Percentiles rank a stretch among this genome's conserved stretches.
These are phyloP conservation scores for Bombus picipes DNA, from an alignment of 1,140 invertebrate species.

Conservation along the genomic window DNA sequence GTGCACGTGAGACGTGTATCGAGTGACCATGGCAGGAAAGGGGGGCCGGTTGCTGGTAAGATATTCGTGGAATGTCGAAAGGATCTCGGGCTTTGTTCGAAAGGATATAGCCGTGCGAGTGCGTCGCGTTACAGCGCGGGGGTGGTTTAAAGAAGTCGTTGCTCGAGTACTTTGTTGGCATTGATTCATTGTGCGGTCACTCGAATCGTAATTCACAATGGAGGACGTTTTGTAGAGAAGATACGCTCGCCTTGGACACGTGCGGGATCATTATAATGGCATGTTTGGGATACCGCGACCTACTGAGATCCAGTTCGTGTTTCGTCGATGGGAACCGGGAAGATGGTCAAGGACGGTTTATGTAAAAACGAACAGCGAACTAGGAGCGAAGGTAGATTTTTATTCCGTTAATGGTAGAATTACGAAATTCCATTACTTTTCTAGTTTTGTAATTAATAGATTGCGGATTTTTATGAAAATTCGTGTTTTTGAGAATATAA, in stretches of 20 bases:
- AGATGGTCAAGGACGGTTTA: constrained; percentile 17
- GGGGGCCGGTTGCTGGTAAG: constrained; percentile 6
- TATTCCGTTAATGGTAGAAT: too few species aligned
- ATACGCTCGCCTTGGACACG: background rate
- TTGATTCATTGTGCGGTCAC: background rate
- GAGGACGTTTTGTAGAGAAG: background rate
- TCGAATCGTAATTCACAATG: background rate
- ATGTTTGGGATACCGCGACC: background rate
- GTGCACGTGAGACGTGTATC: constrained; percentile 39
- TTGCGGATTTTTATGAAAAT: too few species aligned
- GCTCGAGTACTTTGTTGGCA: background rate
- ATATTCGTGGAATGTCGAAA: constrained; percentile 56
- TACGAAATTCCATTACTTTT: background rate
- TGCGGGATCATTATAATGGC: constrained; percentile 39
- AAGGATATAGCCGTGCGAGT: constrained; percentile 30
- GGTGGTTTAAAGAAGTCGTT: constrained; percentile 22
- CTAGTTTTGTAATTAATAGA: too few species aligned
- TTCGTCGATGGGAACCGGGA: background rate
- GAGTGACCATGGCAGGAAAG: constrained; percentile 32
- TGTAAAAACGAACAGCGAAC: background rate
- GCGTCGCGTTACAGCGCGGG: constrained; percentile 8
- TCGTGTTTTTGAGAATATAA: too few species aligned
- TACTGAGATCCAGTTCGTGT: background rate
- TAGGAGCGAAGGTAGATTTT: background rate
- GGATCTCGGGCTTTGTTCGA: constrained; percentile 50